Conservation (phyloP, 1,140 invertebrate genomes). For the Stegodyphus mimosarum region DNA sequence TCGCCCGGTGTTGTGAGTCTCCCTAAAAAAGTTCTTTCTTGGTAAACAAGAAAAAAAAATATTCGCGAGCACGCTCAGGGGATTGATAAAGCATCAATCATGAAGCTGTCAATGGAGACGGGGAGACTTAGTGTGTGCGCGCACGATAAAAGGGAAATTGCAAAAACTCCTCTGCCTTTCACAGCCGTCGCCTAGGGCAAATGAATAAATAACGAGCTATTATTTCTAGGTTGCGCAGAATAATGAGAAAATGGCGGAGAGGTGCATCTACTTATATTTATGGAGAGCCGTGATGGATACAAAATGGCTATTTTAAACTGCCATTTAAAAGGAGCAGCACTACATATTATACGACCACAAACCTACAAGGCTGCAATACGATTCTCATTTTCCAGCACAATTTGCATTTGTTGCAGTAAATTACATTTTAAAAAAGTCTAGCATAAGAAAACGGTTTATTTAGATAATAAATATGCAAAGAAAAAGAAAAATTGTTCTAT, state of each 20-base stretch:
- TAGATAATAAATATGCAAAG: no score
- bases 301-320: background rate
- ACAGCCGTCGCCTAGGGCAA: constrained; percentile 41
- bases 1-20: constrained; percentile 11
- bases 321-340: no score
- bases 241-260: constrained; percentile 42
- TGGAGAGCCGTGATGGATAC: background rate
- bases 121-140: constrained; percentile 24
- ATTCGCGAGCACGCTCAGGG: constrained; percentile 28
- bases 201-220: constrained; percentile 58
- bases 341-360: no score
- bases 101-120: constrained; percentile 54
- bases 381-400: no score
- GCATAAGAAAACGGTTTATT: no score
- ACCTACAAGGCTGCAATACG: no score
- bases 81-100: constrained; percentile 62
- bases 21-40: constrained; percentile 43
- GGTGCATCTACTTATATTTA: constrained; percentile 5
- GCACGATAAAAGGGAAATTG: constrained; percentile 38
- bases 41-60: constrained; percentile 30
- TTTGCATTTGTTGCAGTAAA: no score
- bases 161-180: constrained; percentile 24
- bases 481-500: no score
- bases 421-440: no score
- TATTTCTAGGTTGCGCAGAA: constrained; percentile 54